Conservation (phyloP, 2,888 invertebrate species). For the Leucoptera coffeella region DNA sequence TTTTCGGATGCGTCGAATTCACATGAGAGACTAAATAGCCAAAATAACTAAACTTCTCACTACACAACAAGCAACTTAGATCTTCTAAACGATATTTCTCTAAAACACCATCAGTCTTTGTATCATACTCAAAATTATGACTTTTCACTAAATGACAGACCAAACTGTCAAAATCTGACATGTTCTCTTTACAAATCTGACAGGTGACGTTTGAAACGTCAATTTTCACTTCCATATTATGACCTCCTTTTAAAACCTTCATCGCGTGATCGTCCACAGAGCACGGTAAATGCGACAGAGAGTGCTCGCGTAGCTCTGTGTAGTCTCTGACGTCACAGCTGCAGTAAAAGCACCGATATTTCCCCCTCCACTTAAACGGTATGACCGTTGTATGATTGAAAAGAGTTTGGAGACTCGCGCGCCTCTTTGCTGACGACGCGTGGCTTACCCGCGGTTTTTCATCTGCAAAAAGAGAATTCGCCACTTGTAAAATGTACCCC, state of each 20-base stretch:
- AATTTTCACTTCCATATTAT: slow-evolving; percentile 41
- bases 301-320: slow-evolving; percentile 24
- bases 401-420: slow-evolving; percentile 31
- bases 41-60: slow-evolving; percentile 31
- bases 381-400: slow-evolving; percentile 40
- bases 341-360: slow-evolving; percentile 39
- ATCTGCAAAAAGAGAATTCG: slow-evolving; percentile 31
- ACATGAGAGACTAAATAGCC: slow-evolving; percentile 38
- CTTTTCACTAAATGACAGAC: slow-evolving; percentile 20
- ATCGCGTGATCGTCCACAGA: slow-evolving; percentile 31
- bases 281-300: slow-evolving; percentile 28
- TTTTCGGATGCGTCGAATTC: slow-evolving; percentile 33
- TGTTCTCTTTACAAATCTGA: slow-evolving; percentile 21
- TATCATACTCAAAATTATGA: slow-evolving; percentile 29
- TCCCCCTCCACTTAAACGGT: slow-evolving; percentile 45
- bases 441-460: slow-evolving; percentile 26
- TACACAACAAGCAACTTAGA: slow-evolving; percentile 24
- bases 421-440: slow-evolving; percentile 33
- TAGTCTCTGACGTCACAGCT: slow-evolving; percentile 30
- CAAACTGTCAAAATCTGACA: slow-evolving; percentile 16
- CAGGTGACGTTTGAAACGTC: slow-evolving; percentile 31
- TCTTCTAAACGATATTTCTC: slow-evolving; percentile 28
- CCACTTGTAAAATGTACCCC: slow-evolving; percentile 48
- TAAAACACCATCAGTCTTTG: slow-evolving; percentile 31
- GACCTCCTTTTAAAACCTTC: slow-evolving; percentile 34